A percentile compares a stretch with the other conserved stretches of the same genome.
phyloP scores from a whole-genome alignment of 2,797 vertebrate species.

The Chrysolophus pictus region DNA sequence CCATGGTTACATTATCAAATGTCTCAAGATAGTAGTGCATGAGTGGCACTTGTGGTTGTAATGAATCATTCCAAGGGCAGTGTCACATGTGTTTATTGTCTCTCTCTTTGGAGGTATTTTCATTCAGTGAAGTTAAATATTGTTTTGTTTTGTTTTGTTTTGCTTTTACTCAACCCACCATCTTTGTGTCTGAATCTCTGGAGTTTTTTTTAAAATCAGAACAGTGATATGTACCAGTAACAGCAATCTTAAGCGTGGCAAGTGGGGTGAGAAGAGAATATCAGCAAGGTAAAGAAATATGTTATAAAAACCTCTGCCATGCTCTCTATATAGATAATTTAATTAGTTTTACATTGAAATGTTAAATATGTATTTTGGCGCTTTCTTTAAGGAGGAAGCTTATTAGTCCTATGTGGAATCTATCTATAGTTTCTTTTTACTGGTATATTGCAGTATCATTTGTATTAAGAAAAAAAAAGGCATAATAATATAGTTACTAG shows the following conservation, averaged over 20 bases:
- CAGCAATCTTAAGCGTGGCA: background rate
- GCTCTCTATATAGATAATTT: background rate
- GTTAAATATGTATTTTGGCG: background rate
- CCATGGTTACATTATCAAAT: slow-evolving; percentile 60
- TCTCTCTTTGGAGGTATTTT: slow-evolving; percentile 53
- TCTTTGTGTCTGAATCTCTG: slow-evolving; percentile 5
- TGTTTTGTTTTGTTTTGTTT: background rate
- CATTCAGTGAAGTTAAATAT: slow-evolving; percentile 32
- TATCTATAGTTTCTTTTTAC: background rate
- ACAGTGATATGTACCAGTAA: background rate
- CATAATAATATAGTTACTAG: background rate
- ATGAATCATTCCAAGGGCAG: slow-evolving; percentile 65
- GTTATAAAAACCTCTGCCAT: background rate
- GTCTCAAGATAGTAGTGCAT: slow-evolving; percentile 39
- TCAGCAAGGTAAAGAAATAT: background rate
- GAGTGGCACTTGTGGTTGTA: slow-evolving; percentile 51
- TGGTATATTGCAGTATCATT: background rate
- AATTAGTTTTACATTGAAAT: background rate
- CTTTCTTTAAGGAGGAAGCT: background rate
- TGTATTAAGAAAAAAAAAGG: background rate
- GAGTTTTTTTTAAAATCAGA: slow-evolving; percentile 4
- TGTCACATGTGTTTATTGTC: slow-evolving; percentile 22
- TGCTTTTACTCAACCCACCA: background rate
- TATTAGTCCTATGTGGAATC: background rate
- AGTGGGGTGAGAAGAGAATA: background rate